Evolutionary conservation across 2,113 vertebrate species (phyloP).

Genomic region (Anhinga anhinga): DNA sequence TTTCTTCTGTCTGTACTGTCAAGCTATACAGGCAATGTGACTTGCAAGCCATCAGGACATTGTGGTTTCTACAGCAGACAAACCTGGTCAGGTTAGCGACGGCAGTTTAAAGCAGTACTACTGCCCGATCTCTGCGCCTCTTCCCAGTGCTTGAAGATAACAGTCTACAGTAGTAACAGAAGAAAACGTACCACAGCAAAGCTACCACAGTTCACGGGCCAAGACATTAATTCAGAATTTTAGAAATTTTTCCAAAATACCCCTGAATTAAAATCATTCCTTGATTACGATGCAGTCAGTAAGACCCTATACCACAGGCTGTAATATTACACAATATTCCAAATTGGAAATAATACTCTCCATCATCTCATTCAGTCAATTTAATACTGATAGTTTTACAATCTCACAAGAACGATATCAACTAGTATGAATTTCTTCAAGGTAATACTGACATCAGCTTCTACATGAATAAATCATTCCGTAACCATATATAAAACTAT

Average conservation of each 20-base stretch:
- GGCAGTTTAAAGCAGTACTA: background rate
- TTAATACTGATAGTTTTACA: background rate
- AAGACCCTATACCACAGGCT: background rate
- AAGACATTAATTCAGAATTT: background rate
- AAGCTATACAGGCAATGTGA: background rate
- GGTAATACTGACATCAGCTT: background rate
- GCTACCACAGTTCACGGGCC: background rate
- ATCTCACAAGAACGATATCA: background rate
- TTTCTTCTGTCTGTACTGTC: background rate
- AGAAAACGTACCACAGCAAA: background rate
- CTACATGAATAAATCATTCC: background rate
- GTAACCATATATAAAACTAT: background rate
- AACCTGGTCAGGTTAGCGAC: background rate
- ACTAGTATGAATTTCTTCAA: background rate
- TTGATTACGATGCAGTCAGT: background rate
- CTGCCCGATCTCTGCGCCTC: fast-evolving
- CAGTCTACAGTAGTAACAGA: fast-evolving
- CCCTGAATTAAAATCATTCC: background rate
- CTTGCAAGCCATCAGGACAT: background rate
- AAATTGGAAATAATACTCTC: background rate
- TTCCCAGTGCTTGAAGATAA: background rate
- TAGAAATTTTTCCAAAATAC: background rate
- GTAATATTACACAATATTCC: background rate
- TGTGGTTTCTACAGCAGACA: background rate
- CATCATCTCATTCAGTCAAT: background rate